These are phyloP conservation scores for Premnoplex brunnescens DNA, from an alignment of 2,797 vertebrate species.

Conservation along the genomic window DNA sequence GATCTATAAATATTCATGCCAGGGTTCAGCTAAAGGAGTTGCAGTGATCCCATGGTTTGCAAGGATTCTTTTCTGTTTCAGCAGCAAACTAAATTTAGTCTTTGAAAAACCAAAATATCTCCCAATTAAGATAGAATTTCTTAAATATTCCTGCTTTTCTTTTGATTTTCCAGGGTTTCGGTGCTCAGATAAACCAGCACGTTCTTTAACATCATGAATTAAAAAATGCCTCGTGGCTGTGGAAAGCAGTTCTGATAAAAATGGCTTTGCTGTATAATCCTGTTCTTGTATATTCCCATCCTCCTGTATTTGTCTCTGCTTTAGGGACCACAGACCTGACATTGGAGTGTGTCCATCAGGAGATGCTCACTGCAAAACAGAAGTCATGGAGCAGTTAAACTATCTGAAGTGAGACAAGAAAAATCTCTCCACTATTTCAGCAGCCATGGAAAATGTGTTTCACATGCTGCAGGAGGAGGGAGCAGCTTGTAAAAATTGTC, in stretches of 20 bases:
- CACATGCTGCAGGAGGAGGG: not conserved
- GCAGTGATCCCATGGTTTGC: not conserved
- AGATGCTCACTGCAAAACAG: not conserved
- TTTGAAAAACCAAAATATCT: not conserved
- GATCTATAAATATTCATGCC: not conserved
- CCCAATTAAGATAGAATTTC: not conserved
- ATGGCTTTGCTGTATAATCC: not conserved
- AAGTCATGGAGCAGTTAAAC: not conserved
- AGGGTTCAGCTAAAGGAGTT: not conserved
- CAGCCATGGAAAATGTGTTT: not conserved
- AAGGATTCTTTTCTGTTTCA: not conserved
- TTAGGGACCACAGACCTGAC: not conserved
- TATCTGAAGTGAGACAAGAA: not conserved
- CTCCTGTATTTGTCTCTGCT: not conserved
- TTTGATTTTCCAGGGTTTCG: not conserved
- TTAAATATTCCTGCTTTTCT: not conserved
- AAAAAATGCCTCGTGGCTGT: not conserved
- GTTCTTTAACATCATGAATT: not conserved
- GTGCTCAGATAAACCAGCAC: not conserved
- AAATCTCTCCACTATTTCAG: not conserved
- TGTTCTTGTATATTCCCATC: not conserved
- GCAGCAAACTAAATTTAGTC: not conserved
- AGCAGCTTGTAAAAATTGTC: not conserved
- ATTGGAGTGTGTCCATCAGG: accelerated
- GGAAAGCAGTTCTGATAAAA: not conserved